phyloP scores from a whole-genome alignment of 2,113 vertebrate species.

The Bubo blakistoni region DNA sequence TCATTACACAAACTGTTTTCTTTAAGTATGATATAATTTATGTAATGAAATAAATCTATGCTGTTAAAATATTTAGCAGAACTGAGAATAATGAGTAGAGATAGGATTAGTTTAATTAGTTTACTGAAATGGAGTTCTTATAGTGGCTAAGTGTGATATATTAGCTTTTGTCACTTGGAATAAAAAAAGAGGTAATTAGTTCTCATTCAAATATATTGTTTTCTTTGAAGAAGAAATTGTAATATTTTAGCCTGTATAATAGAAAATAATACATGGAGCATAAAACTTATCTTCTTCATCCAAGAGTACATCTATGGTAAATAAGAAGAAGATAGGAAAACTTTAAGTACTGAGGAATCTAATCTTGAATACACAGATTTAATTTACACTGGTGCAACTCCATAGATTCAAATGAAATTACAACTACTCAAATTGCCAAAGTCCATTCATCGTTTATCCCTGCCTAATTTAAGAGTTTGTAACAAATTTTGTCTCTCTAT shows the following conservation, averaged over 20 bases:
- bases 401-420: neutral
- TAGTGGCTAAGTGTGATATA: constrained; percentile 78
- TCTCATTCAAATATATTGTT: constrained; percentile 74
- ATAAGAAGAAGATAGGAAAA: neutral
- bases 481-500: neutral
- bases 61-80: constrained; percentile 80
- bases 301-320: neutral
- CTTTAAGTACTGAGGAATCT: neutral
- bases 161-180: constrained; percentile 80
- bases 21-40: constrained; percentile 82
- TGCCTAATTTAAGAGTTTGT: neutral
- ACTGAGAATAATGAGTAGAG: constrained; percentile 77
- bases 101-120: constrained; percentile 85
- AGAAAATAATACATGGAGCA: constrained; percentile 15
- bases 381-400: neutral
- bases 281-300: constrained; percentile 41
- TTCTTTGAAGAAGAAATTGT: constrained; percentile 71
- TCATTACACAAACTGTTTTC: constrained; percentile 61
- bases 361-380: neutral
- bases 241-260: constrained; percentile 67
- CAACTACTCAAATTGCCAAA: neutral
- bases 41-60: constrained; percentile 77
- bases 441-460: neutral
- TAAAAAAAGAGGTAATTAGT: constrained; percentile 81
- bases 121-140: constrained; percentile 79